phyloP scores from a whole-genome alignment of 2,797 vertebrate species.

The Lutjanus argentimaculatus region DNA sequence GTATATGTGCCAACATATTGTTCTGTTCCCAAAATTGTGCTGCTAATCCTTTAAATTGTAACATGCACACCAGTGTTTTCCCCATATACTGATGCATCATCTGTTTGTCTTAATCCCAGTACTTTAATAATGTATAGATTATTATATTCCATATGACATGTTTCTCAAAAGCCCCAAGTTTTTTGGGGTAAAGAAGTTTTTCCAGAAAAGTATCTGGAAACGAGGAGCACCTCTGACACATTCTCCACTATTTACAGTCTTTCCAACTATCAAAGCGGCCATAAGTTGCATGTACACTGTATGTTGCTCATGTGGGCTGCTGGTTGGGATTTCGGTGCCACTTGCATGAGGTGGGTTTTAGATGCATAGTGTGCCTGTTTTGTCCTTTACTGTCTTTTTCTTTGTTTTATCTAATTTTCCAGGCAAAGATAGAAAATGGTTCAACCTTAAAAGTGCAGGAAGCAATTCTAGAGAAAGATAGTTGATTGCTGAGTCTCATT shows the following conservation, averaged over 20 bases:
- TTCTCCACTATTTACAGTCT: not conserved
- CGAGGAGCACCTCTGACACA: not conserved
- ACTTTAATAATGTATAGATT: not conserved
- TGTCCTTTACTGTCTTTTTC: not conserved
- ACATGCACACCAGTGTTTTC: not conserved
- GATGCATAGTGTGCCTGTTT: not conserved
- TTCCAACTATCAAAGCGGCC: not conserved
- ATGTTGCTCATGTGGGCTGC: not conserved
- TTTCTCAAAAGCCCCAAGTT: not conserved
- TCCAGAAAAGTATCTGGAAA: slow-evolving; percentile 7
- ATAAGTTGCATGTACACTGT: too few relatives aligned
- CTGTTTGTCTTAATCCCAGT: not conserved
- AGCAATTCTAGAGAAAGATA: too few relatives aligned
- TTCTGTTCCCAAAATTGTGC: not conserved
- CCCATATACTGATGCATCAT: not conserved
- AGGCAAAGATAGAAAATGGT: not conserved
- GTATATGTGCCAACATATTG: slow-evolving; percentile 17
- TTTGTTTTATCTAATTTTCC: not conserved
- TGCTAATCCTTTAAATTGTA: not conserved
- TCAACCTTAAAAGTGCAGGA: too few relatives aligned
- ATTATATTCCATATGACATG: not conserved
- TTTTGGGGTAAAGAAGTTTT: not conserved
- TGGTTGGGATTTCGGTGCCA: not conserved
- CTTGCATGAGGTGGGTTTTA: not conserved
- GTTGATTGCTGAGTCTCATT: too few relatives aligned